A percentile compares a stretch with the other conserved stretches of the same genome.
phyloP scores from a whole-genome alignment of 2,888 invertebrate genomes.

The Aromia moschata region DNA sequence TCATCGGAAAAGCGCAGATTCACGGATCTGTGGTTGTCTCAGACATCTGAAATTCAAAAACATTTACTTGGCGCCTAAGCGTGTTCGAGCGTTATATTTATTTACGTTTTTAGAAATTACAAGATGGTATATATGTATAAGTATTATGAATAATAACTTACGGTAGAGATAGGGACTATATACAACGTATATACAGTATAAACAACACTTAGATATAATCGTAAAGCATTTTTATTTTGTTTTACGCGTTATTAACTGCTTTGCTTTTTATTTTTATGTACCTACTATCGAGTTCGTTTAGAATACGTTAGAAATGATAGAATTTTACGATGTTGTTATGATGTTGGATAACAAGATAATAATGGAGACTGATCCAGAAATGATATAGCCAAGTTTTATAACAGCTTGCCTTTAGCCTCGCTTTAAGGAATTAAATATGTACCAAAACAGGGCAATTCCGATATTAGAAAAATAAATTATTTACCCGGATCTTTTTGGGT shows the following conservation, averaged over 20 bases:
- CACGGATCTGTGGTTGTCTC: neutral
- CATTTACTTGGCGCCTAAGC: constrained; percentile 2
- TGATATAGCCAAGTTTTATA: too few species aligned
- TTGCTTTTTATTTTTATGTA: constrained; percentile 9
- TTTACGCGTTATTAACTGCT: neutral
- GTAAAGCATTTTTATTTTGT: constrained; percentile 1
- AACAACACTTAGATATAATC: neutral
- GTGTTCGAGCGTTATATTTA: neutral
- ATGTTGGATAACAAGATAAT: neutral
- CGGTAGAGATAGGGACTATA: neutral
- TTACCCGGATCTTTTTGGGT: neutral
- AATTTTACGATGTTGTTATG: neutral
- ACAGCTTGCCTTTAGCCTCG: too few species aligned
- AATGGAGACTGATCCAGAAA: too few species aligned
- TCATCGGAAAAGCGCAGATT: too few species aligned
- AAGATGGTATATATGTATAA: neutral
- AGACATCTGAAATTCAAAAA: neutral
- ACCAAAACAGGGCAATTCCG: too few species aligned
- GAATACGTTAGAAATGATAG: neutral
- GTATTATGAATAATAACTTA: neutral
- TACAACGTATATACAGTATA: neutral
- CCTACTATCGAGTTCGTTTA: neutral
- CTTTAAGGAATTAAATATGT: too few species aligned
- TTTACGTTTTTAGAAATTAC: neutral
- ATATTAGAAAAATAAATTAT: too few species aligned